Evolutionary conservation across 2,888 invertebrate genomes (phyloP), one percentile per base, ranked within the genome.

Genomic region (Pseudococcus viburni): DNA sequence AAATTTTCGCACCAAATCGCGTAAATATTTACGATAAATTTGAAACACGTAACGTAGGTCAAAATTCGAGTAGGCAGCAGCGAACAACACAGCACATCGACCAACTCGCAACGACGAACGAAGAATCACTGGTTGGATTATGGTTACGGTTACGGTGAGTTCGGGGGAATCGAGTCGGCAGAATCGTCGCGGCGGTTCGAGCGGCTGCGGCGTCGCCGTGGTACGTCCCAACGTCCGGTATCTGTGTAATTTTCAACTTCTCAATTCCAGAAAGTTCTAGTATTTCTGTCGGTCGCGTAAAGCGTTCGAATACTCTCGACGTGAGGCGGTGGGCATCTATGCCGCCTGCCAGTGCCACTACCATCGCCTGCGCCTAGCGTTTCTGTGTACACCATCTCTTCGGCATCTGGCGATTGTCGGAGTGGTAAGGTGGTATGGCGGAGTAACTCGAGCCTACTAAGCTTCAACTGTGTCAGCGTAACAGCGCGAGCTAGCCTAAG

Each of bases 181-280:
- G 77, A 77, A 77, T 42, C 42, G 42, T 33, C 6, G 17, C 77
- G 77, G 33, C 77, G 33, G 4, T n/a, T n/a, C 19, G 59, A 5
- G 77, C 77, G 77, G 59, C 8, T 19, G 19, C 5, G 19, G 59
- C 59, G 59, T 59, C 19, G 59, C 46, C 39, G 73, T 33, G 22
- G 84, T 84, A 46, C 19, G 59, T 59, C 59, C 59, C n/a, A n/a
- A 59, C 59, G 73, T 73, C 73, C 73, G 73, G 73, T 73, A 73
- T 59, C 59, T 59, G 59, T 59, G 19, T 59, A 59, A 59, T 73
- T 73, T 46, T 84, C 84, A 42, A 84, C 42, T 48, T 84, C 84
- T 42, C 84, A 42, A 84, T 84, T 84, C 84, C 84, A 84, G 84
- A 84, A 84, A 84, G 84, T 84, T 84, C 84, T 84, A 84, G 84